phyloP scores from a whole-genome alignment of 2,797 vertebrate species.

The Masticophis lateralis region DNA sequence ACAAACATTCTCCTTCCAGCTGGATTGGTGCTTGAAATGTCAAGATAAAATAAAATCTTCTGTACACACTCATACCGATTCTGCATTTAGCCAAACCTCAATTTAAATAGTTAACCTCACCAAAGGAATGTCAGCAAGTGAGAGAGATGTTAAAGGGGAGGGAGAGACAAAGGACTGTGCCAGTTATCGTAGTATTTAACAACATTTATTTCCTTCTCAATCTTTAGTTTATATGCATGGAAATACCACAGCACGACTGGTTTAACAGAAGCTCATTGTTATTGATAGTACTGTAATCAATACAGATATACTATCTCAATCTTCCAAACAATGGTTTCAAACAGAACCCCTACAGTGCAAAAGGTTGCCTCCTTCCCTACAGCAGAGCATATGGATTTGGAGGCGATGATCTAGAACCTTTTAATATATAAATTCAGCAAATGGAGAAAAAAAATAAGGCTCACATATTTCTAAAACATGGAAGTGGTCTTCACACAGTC shows the following conservation, averaged over 20 bases:
- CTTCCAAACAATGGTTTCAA: slow-evolving; percentile 35
- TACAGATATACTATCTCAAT: slow-evolving; percentile 27
- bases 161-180: slow-evolving; percentile 30
- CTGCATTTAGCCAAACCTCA: neutral
- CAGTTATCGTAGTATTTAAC: slow-evolving; percentile 26
- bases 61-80: neutral
- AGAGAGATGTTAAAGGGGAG: neutral
- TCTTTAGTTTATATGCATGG: neutral
- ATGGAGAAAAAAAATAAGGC: neutral
- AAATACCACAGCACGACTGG: slow-evolving; percentile 5
- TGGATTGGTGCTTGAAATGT: neutral
- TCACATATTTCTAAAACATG: slow-evolving; percentile 20
- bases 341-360: neutral
- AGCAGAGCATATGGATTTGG: neutral
- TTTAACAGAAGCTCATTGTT: slow-evolving; percentile 39
- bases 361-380: neutral
- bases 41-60: neutral
- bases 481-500: slow-evolving; percentile 11
- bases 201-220: slow-evolving; percentile 47
- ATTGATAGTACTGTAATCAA: neutral
- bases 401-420: slow-evolving; percentile 10
- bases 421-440: slow-evolving; percentile 1
- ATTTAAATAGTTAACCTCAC: neutral
- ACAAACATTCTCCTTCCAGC: neutral
- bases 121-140: neutral